Base-by-base conservation (phyloP, 2,113 vertebrate genomes). In the Leptobrachium leishanense region DNA sequence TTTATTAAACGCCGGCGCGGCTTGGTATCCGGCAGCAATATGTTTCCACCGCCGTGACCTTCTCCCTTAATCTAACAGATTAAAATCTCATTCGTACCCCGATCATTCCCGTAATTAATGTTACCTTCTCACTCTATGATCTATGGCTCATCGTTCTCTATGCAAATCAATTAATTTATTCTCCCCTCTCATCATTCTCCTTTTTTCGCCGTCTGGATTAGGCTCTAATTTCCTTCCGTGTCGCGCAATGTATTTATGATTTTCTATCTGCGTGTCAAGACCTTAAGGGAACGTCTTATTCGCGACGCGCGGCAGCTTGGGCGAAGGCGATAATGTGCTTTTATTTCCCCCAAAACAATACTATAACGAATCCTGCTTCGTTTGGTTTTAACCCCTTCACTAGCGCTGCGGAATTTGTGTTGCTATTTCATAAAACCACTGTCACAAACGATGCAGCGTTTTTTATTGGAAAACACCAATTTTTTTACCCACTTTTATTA, bases 121-220 rank as follows among this genome's bases (percentile, higher is more conserved):
- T 50, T 71, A 39, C 31, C 68, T 67, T 77, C 57, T 9, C 20
- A n/a, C 55, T 71, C 67, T 41, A 41, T 71, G 75, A 77, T 77
- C 42, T 77, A 77, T 71, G 43, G 68, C 55, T 9, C 39, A n/a
- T 63, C 43, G 31, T 63, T 62, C 68, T 63, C 20, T 70, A 77
- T 77, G 76, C 67, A 77, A 77, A 77, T 70, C 54, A 62, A 44
- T 70, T 62, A 3, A 77, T 77, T 77, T 70, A 77, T 70, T 54
- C 54, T 11, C 65, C 43, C 8, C 42, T 10, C 5, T 15, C 42
- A 39, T 76, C 39, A 41, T 6, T 7, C 64, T 15, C 42, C 74
- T 8, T 43, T n/a, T 62, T 10, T 6, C 7, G 5, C 11, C 40
- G 20, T 75, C 73, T 50, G 13, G 8, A 66, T 75, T 50, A 73